Evolutionary conservation across 2,888 invertebrate genomes (phyloP).

Genomic region (Hybos culiciformis): DNA sequence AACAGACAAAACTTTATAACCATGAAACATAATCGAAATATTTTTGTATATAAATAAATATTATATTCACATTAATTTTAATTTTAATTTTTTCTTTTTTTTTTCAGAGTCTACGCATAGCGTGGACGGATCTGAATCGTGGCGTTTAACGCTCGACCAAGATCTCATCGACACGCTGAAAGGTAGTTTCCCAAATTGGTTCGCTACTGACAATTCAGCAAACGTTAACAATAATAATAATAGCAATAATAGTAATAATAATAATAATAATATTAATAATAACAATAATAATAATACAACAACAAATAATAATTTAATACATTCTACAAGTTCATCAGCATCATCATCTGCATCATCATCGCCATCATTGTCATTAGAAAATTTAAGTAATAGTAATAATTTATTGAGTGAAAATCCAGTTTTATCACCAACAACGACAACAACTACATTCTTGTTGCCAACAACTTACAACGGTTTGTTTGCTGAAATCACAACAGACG

Average conservation of each 20-base stretch:
- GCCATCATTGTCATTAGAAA: conserved; percentile 11
- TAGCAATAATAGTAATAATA: conserved; percentile 19
- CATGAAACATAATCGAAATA: too few relatives aligned
- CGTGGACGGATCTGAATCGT: conserved; percentile 66
- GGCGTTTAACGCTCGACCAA: conserved; percentile 86
- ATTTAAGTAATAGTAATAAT: neutral
- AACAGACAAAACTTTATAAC: too few relatives aligned
- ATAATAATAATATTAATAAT: conserved; percentile 13
- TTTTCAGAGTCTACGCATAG: conserved; percentile 61
- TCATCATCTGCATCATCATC: conserved; percentile 16
- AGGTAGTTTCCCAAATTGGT: conserved; percentile 89
- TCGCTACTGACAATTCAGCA: conserved; percentile 41
- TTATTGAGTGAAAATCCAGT: neutral
- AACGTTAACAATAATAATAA: conserved; percentile 13
- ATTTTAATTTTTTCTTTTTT: too few relatives aligned
- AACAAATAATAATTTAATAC: conserved; percentile 17
- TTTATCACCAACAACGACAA: conserved; percentile 19
- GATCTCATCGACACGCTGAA: conserved; percentile 85
- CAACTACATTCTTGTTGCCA: conserved; percentile 4
- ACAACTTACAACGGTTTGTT: conserved; percentile 29
- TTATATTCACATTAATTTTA: too few relatives aligned
- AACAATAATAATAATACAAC: too few relatives aligned
- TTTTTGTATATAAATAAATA: too few relatives aligned
- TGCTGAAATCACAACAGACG: conserved; percentile 24
- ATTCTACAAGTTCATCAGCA: conserved; percentile 23